A percentile compares a stretch with the other conserved stretches of the same genome.
These are phyloP conservation scores for Bombus sibiricus DNA, from an alignment of 1,140 invertebrate species.

Conservation along the genomic window DNA sequence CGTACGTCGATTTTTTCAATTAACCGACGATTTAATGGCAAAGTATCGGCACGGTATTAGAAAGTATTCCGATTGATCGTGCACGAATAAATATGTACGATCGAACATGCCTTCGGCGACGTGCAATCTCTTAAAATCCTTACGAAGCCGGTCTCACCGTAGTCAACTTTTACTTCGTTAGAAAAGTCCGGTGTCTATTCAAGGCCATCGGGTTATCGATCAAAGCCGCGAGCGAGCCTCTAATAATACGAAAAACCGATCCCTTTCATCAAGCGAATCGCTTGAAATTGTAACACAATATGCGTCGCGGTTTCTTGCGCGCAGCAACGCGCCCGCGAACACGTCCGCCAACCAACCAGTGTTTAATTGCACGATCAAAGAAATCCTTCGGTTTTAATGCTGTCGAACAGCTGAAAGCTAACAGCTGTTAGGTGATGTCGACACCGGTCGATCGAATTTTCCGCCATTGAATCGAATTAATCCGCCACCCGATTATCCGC, in stretches of 20 bases:
- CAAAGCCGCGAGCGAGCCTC: constrained; percentile 54
- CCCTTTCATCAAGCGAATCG: constrained; percentile 52
- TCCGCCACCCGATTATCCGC: neutral
- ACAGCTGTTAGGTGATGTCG: neutral
- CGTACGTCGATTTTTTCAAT: neutral
- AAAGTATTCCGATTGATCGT: constrained; percentile 46
- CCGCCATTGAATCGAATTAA: neutral
- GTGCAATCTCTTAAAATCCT: constrained; percentile 63
- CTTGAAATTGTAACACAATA: constrained; percentile 56
- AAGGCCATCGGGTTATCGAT: constrained; percentile 67
- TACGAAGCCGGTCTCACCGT: constrained; percentile 34
- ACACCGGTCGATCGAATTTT: neutral
- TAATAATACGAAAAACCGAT: constrained; percentile 62
- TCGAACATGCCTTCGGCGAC: constrained; percentile 47
- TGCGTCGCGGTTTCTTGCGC: neutral
- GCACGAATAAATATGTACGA: constrained; percentile 38
- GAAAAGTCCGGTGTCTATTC: constrained; percentile 63
- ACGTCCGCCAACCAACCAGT: neutral
- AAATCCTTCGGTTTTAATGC: neutral
- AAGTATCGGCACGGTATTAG: neutral
- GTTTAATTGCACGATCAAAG: constrained; percentile 25
- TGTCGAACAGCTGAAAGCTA: neutral
- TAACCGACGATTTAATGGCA: neutral
- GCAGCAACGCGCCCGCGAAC: neutral
- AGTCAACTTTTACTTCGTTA: constrained; percentile 68